These are phyloP conservation scores for Hypanus sabinus DNA, from an alignment of 2,113 vertebrate genomes.

Conservation along the genomic window DNA sequence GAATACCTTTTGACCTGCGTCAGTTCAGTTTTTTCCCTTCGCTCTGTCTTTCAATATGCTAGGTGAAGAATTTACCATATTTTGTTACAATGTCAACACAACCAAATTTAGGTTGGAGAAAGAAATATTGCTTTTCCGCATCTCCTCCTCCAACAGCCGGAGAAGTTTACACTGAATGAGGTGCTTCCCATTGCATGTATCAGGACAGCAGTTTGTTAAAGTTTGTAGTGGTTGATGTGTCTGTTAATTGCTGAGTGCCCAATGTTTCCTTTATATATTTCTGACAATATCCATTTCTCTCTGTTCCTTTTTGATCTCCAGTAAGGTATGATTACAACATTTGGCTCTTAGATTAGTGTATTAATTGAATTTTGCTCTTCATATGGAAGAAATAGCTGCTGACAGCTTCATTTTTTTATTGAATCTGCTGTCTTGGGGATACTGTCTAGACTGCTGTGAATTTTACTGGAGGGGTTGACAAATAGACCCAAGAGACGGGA, in stretches of 20 bases:
- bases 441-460: not conserved
- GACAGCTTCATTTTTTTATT: not conserved
- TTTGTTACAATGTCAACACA: slow-evolving; percentile 23
- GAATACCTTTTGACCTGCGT: not conserved
- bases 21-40: slow-evolving; percentile 16
- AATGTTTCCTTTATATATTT: not conserved
- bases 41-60: slow-evolving; percentile 1
- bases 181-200: not conserved
- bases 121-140: not conserved
- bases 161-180: not conserved
- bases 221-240: not conserved
- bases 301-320: not conserved
- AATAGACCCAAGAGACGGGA: slow-evolving; percentile 19
- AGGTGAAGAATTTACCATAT: not conserved
- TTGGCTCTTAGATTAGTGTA: not conserved
- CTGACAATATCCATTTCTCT: not conserved
- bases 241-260: not conserved
- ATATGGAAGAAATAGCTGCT: not conserved
- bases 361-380: not conserved
- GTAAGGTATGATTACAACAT: not conserved
- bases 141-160: not conserved
- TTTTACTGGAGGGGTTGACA: not conserved
- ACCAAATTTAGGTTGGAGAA: slow-evolving; percentile 14
- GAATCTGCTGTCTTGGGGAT: not conserved
- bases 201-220: not conserved